These are phyloP conservation scores for Pipistrellus nathusii DNA, from an alignment of 2,797 vertebrate genomes.

Conservation along the genomic window DNA sequence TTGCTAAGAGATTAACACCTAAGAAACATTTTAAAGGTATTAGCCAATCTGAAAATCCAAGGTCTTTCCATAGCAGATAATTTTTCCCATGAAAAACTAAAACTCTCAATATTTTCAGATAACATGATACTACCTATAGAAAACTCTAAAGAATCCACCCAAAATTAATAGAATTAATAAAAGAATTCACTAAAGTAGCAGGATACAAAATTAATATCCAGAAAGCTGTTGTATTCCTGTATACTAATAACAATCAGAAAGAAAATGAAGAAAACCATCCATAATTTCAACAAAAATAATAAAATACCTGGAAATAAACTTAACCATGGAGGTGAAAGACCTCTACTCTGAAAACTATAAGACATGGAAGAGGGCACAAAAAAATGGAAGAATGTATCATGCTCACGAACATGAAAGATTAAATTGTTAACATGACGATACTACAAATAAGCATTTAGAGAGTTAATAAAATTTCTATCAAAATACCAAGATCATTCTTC, in stretches of 20 bases:
- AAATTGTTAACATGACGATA: neutral
- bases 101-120: neutral
- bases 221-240: neutral
- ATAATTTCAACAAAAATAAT: neutral
- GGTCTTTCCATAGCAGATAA: neutral
- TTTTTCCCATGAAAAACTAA: neutral
- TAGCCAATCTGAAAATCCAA: neutral
- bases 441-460: neutral
- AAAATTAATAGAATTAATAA: neutral
- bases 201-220: neutral
- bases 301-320: neutral
- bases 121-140: neutral
- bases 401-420: neutral
- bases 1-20: constrained; percentile 39
- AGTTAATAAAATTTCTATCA: neutral
- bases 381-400: neutral
- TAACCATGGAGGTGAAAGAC: neutral
- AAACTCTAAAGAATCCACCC: neutral
- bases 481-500: neutral
- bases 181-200: neutral
- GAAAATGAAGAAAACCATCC: neutral
- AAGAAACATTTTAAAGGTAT: constrained; percentile 30
- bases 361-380: neutral
- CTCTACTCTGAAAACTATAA: neutral
- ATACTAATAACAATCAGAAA: neutral